Evolutionary conservation across 2,888 invertebrate genomes (phyloP).

Genomic region (Polydrusus cervinus): DNA sequence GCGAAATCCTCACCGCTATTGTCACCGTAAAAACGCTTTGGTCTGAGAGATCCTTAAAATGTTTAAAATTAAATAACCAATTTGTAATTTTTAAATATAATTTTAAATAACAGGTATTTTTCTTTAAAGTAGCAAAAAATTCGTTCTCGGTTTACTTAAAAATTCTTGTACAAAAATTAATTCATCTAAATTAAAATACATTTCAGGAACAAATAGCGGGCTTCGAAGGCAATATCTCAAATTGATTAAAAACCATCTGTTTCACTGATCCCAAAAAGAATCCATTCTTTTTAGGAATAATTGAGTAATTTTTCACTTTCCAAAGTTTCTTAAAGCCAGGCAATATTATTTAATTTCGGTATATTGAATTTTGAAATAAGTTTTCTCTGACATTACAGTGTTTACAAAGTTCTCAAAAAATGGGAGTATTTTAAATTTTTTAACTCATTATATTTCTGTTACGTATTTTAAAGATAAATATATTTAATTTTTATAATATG

Average conservation of each 20-base stretch:
- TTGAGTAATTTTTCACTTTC: constrained; percentile 42
- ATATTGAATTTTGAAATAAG: constrained; percentile 26
- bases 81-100: no score
- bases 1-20: no score
- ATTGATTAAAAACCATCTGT: constrained; percentile 43
- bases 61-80: no score
- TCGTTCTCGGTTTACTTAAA: neutral
- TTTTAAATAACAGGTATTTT: no score
- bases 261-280: constrained; percentile 33
- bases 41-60: no score
- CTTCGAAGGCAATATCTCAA: constrained; percentile 36
- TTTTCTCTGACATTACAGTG: neutral
- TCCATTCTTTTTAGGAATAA: constrained; percentile 37
- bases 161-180: constrained; percentile 3
- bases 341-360: constrained; percentile 26
- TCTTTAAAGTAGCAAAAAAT: neutral
- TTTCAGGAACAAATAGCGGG: constrained; percentile 31
- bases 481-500: no score
- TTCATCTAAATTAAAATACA: constrained; percentile 22
- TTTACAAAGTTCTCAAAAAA: no score
- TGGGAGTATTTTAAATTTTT: no score
- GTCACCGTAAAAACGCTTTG: no score
- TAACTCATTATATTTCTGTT: no score
- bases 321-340: constrained; percentile 35
- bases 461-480: no score